These are phyloP conservation scores for Eutolmus rufibarbis DNA, from an alignment of 2,888 invertebrate genomes.

Conservation along the genomic window DNA sequence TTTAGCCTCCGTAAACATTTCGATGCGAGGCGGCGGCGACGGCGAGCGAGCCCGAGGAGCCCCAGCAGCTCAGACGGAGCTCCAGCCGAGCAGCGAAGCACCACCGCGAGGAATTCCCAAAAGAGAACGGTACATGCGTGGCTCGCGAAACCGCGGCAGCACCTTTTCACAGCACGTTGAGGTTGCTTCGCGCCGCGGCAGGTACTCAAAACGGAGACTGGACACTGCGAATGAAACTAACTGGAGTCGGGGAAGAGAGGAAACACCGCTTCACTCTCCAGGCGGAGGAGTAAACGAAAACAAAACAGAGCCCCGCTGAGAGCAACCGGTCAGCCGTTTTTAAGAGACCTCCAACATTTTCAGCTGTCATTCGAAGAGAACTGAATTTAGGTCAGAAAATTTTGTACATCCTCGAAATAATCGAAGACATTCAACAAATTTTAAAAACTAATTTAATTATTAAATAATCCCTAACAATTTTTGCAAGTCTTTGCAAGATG, in stretches of 20 bases:
- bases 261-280: neutral
- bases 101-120: neutral
- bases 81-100: too few species aligned
- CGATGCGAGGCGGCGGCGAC: neutral
- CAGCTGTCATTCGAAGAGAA: neutral
- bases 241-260: neutral
- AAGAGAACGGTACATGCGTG: neutral
- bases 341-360: neutral
- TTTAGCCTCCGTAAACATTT: neutral
- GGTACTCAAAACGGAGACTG: neutral
- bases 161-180: neutral
- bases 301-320: neutral
- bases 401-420: neutral
- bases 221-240: neutral
- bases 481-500: neutral
- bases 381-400: neutral
- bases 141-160: neutral
- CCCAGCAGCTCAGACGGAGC: too few species aligned
- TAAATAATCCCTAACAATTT: neutral
- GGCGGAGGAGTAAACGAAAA: neutral
- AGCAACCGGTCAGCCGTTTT: neutral
- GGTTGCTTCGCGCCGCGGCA: neutral
- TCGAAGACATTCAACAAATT: neutral
- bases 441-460: neutral
- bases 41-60: neutral